Conservation (phyloP, 1,140 invertebrate species). For the Diachasmimorpha longicaudata region DNA sequence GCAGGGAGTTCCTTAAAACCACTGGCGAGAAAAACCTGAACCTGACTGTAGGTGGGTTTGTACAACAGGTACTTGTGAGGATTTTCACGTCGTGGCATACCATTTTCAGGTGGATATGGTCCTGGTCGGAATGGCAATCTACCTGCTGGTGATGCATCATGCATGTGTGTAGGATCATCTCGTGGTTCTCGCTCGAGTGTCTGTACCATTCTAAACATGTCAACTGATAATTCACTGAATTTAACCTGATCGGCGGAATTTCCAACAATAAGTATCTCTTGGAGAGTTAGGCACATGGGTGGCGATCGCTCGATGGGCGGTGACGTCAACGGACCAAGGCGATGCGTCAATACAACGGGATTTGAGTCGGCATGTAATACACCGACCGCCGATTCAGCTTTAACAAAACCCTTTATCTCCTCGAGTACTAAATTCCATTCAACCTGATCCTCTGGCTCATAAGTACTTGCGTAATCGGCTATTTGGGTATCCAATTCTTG, state of each 20-base stretch:
- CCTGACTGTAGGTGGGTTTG: constrained; percentile 93
- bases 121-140: constrained; percentile 71
- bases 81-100: constrained; percentile 82
- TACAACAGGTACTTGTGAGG: constrained; percentile 97
- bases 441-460: constrained; percentile 95
- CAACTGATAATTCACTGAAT: constrained; percentile 96
- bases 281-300: constrained; percentile 84
- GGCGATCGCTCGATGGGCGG: constrained; percentile 87
- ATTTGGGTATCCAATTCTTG: constrained; percentile 89
- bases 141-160: constrained; percentile 86
- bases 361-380: constrained; percentile 87
- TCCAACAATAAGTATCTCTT: constrained; percentile 95
- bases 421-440: constrained; percentile 95
- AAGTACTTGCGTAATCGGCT: constrained; percentile 92
- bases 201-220: constrained; percentile 98
- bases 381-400: constrained; percentile 87
- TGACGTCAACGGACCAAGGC: constrained; percentile 83
- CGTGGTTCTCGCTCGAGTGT: constrained; percentile 91
- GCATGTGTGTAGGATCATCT: constrained; percentile 81
- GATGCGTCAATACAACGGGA: constrained; percentile 82
- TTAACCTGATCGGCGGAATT: constrained; percentile 96
- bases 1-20: constrained; percentile 92
- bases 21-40: constrained; percentile 92
- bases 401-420: constrained; percentile 94
- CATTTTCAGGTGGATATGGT: constrained; percentile 74